Percentiles rank a stretch among this genome's conserved stretches.
Conservation (phyloP, 2,113 vertebrate species). For the Cyprinodon brontotheroides region DNA sequence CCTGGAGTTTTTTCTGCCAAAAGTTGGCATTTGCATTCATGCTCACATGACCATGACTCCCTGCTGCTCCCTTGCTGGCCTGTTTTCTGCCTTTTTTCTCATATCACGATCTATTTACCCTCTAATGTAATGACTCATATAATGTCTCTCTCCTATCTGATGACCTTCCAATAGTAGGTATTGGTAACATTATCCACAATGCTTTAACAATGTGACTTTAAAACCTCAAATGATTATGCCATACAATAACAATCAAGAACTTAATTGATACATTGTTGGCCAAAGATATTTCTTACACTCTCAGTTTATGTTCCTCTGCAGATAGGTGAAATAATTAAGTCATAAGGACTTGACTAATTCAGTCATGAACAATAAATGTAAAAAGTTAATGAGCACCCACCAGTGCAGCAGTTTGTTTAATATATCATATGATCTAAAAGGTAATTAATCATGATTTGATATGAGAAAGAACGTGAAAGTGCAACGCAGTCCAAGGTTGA, state of each 20-base stretch:
- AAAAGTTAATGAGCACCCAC: slow-evolving; percentile 39
- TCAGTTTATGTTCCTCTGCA: slow-evolving; percentile 26
- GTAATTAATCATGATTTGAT: slow-evolving; percentile 60
- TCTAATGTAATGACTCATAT: slow-evolving; percentile 7
- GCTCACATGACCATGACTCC: slow-evolving; percentile 44
- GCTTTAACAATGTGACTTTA: slow-evolving; percentile 40
- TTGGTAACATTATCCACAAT: slow-evolving; percentile 43
- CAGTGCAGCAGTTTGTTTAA: slow-evolving; percentile 44
- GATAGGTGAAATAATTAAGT: slow-evolving; percentile 62
- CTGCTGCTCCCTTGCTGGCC: slow-evolving; percentile 14
- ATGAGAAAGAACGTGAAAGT: slow-evolving; percentile 25
- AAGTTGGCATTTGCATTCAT: slow-evolving; percentile 56
- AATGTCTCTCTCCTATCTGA: slow-evolving; percentile 19
- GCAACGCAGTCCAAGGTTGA: slow-evolving; percentile 26
- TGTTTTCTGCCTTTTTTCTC: background rate
- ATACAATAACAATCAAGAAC: slow-evolving; percentile 24
- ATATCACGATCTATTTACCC: background rate
- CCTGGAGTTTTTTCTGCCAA: slow-evolving; percentile 45
- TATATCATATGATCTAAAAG: slow-evolving; percentile 37
- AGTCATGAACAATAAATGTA: slow-evolving; percentile 58
- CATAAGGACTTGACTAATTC: slow-evolving; percentile 52
- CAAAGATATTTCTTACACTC: slow-evolving; percentile 45
- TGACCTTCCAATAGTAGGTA: slow-evolving; percentile 27
- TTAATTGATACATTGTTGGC: slow-evolving; percentile 30
- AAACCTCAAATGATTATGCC: slow-evolving; percentile 24